A percentile compares a stretch with the other conserved stretches of the same genome.
phyloP scores from a whole-genome alignment of 2,797 vertebrate species.

The Pseudochromis fuscus region DNA sequence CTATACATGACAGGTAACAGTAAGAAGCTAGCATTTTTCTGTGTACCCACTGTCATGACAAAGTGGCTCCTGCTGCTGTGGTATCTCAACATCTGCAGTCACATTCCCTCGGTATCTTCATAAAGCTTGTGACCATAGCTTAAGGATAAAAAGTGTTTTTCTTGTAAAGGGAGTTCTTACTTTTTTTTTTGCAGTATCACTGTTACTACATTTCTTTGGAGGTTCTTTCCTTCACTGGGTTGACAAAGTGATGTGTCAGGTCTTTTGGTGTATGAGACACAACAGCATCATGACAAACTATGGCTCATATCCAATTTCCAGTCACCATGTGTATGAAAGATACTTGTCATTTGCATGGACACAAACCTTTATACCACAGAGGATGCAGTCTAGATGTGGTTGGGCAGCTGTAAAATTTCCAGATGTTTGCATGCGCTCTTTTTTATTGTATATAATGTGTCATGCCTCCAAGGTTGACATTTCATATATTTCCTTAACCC shows the following conservation, averaged over 20 bases:
- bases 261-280: conserved; percentile 7
- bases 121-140: conserved; percentile 65
- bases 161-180: conserved; percentile 26
- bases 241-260: conserved; percentile 20
- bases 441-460: conserved; percentile 61
- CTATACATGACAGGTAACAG: not conserved
- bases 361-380: conserved; percentile 5
- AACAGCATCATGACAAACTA: conserved; percentile 9
- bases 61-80: not conserved
- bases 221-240: not conserved
- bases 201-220: conserved; percentile 5
- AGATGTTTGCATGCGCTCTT: conserved; percentile 62
- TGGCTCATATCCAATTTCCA: conserved; percentile 11
- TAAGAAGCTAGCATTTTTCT: not conserved
- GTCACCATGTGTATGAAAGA: not conserved
- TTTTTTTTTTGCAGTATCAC: not conserved
- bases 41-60: not conserved
- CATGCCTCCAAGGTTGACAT: conserved; percentile 63
- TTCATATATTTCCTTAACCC: conserved; percentile 71
- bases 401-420: conserved; percentile 52
- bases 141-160: conserved; percentile 42
- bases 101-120: conserved; percentile 37
- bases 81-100: conserved; percentile 31
- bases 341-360: not conserved
- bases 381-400: conserved; percentile 27